Base-by-base conservation (phyloP, 1,140 invertebrate species). In the Caenorhabditis inopinata region DNA sequence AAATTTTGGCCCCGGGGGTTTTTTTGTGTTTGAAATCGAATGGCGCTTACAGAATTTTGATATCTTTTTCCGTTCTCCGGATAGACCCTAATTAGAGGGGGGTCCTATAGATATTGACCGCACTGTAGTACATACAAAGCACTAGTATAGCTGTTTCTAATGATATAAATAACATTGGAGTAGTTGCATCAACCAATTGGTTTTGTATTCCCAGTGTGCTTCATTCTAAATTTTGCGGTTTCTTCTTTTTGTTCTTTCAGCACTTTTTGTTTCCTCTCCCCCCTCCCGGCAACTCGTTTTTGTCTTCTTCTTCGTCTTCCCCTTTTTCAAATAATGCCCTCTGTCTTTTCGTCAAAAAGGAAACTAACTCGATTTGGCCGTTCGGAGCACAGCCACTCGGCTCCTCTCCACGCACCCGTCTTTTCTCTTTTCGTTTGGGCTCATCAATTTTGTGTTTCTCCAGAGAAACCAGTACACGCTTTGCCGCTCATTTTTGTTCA, bases 341-440 rank as follows among this genome's bases (percentile, higher is more conserved):
- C 58, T 68, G 58, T 68, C 27, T 62, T 29, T 68, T 68, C 32
- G 9, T 68, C 5, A 23, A 68, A 58, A 68, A 38, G 32, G 38
- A 68, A 68, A 68, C 58, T 68, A 68, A 68, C 58, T 68, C 58
- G 58, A 68, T 68, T 68, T 68, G 32, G 58, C 6, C 58, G 58
- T 68, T 68, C 58, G 27, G n/a, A 68, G 58, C 58, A 16, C n/a
- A n/a, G n/a, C n/a, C n/a, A 5, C n/a, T 18, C 29, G 9, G 2
- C 14, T 51, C 27, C 51, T 32, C 32, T 27, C 14, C 58, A 18
- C 25, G 2, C 58, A 7, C 0, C 51, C 27, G n/a, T 25, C 51
- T 6, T 4, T 32, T 32, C 27, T 32, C 25, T 68, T 68, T 68
- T 68, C 38, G 58, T 68, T 38, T 68, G 35, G 58, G 58, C 58